Percentiles rank a stretch among this genome's conserved stretches.
Evolutionary conservation across 2,888 invertebrate species (phyloP).

Genomic region (Sminthurinus aureus): DNA sequence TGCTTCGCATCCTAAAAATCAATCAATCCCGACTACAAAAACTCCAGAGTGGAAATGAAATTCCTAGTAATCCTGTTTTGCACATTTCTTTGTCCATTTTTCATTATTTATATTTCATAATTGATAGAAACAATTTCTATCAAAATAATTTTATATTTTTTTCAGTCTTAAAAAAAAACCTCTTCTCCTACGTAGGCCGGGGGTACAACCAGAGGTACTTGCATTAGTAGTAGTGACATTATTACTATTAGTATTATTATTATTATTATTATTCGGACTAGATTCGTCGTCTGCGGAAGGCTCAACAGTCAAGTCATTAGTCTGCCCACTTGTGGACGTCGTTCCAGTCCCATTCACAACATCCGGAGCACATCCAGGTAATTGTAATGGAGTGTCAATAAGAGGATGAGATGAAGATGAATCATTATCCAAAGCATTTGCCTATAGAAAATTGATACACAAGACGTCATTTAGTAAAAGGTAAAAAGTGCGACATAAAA

Average conservation of each 20-base stretch:
- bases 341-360: neutral
- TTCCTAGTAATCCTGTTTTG: too few relatives aligned
- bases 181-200: conserved; percentile 73
- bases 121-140: too few relatives aligned
- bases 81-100: too few relatives aligned
- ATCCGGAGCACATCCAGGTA: conserved; percentile 8
- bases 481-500: too few relatives aligned
- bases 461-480: too few relatives aligned
- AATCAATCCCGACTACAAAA: too few relatives aligned
- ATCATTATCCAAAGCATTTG: conserved; percentile 54
- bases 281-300: neutral
- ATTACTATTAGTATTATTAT: conserved; percentile 56
- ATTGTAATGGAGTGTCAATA: conserved; percentile 35
- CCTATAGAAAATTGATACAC: neutral
- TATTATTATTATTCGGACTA: neutral
- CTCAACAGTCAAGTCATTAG: neutral
- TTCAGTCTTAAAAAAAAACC: too few relatives aligned
- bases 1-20: too few relatives aligned
- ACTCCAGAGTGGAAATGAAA: too few relatives aligned
- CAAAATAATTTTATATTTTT: too few relatives aligned
- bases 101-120: too few relatives aligned
- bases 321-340: too few relatives aligned
- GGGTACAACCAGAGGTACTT: conserved; percentile 64
- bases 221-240: conserved; percentile 64
- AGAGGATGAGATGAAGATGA: conserved; percentile 56